A percentile compares a stretch with the other conserved stretches of the same genome.
Evolutionary conservation across 1,140 invertebrate genomes (phyloP).

Genomic region (Nasonia longicornis): DNA sequence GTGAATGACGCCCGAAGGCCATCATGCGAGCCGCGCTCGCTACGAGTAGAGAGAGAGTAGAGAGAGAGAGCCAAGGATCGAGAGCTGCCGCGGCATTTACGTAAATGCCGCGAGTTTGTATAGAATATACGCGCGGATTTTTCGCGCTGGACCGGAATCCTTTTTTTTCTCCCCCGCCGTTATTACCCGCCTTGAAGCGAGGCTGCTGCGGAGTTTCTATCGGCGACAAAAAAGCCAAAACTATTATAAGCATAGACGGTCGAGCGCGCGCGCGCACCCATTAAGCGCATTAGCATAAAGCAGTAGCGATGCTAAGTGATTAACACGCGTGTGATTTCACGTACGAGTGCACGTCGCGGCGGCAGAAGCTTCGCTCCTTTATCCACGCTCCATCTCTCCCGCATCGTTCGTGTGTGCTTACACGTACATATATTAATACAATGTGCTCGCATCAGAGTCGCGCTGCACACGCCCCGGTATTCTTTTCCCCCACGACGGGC

Average conservation of each 20-base stretch:
- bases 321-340: slow-evolving; percentile 43
- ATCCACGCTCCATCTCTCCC: not conserved
- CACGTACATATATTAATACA: slow-evolving; percentile 33
- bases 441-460: not conserved
- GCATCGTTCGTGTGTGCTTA: not conserved
- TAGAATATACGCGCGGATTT: not conserved
- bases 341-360: slow-evolving; percentile 1
- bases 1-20: slow-evolving; percentile 69
- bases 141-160: not conserved
- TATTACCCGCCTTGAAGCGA: not conserved
- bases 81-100: slow-evolving; percentile 51
- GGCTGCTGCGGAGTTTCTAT: not conserved
- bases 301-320: slow-evolving; percentile 39
- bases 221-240: not conserved
- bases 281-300: slow-evolving; percentile 32
- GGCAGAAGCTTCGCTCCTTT: slow-evolving; percentile 1
- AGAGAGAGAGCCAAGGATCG: slow-evolving; percentile 43
- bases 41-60: too few relatives aligned
- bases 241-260: not conserved
- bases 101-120: slow-evolving; percentile 49
- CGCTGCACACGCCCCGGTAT: not conserved
- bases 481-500: slow-evolving; percentile 14
- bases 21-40: slow-evolving; percentile 55
- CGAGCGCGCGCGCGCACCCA: not conserved
- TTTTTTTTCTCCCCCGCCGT: not conserved